Base-by-base conservation (phyloP, 2,797 vertebrate species). In the Triplophysa yarkandensis region DNA sequence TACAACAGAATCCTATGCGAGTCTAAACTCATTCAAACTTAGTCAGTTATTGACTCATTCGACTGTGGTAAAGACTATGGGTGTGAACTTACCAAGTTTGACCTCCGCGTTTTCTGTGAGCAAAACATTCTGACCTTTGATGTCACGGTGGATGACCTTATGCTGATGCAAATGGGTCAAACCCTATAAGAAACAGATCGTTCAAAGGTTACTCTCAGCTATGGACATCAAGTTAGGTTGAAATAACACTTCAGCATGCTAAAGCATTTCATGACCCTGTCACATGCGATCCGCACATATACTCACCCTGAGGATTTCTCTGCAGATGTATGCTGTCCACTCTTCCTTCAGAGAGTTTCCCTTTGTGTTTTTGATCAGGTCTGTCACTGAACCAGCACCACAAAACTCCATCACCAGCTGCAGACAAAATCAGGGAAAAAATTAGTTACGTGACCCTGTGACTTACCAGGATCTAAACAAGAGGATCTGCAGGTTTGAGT, bases 351-450 rank as follows among this genome's bases (percentile, higher is more conserved):
- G 84, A 0, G 97, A 94, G 89, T 96, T 98, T 17, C 97, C 97
- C 87, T 98, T 98, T 0, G 97, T 98, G 91, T 98, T 98, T 86
- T 98, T 98, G 89, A 98, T 98, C 86, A 98, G 92, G 85, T 98
- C 97, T 0, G 97, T 98, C 74, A 98, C 93, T 0, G 97, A 98
- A 57, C 97, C 97, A 0, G 97, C 97, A 0, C 97, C 97, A 14
- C 97, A 98, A 87, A 98, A 98, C 90, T 98, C 97, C 97, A 98
- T 98, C 90, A 98, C 97, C 93, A 98, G 83, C 96, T 98, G 36
- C 36, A 82, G 27, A 62, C 25, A 77, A 74, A 72, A 30, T 89
- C 46, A 76, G 55, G n/a, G 68, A 36, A 74, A 54, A 69, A n/a
- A 55, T 46, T 7, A 46, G 2, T 6, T 2, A 44, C 43, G 16